phyloP scores from a whole-genome alignment of 2,113 vertebrate genomes.

The Psittacus erithacus region DNA sequence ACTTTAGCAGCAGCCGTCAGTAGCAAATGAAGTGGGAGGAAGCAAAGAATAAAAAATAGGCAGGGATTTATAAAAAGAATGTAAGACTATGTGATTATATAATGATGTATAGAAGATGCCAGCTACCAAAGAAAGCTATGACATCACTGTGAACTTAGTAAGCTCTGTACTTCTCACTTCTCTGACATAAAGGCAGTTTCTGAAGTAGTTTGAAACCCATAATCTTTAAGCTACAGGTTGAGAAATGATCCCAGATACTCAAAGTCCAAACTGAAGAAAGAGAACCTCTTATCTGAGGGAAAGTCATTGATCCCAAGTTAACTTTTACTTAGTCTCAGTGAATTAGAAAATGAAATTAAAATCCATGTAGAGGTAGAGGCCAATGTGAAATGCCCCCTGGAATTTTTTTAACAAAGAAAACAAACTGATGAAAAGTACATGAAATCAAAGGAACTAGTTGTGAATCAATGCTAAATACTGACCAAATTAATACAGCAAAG shows the following conservation, averaged over 20 bases:
- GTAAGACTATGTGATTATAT: constrained; percentile 46
- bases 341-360: neutral
- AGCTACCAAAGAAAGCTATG: constrained; percentile 5
- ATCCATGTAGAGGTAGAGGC: neutral
- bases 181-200: constrained; percentile 2
- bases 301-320: neutral
- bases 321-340: neutral
- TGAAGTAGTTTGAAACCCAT: neutral
- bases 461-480: neutral
- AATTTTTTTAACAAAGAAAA: neutral
- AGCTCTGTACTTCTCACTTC: neutral
- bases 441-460: neutral
- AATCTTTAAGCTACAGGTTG: neutral
- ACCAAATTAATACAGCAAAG: neutral
- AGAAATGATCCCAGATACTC: neutral
- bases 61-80: constrained; percentile 53
- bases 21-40: constrained; percentile 46
- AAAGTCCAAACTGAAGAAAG: neutral
- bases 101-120: constrained; percentile 12
- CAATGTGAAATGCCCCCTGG: neutral
- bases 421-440: neutral
- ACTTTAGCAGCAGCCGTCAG: constrained; percentile 47
- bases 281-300: neutral
- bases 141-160: neutral
- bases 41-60: constrained; percentile 57